Evolutionary conservation across 2,113 vertebrate genomes (phyloP).

Genomic region (Lontra canadensis): DNA sequence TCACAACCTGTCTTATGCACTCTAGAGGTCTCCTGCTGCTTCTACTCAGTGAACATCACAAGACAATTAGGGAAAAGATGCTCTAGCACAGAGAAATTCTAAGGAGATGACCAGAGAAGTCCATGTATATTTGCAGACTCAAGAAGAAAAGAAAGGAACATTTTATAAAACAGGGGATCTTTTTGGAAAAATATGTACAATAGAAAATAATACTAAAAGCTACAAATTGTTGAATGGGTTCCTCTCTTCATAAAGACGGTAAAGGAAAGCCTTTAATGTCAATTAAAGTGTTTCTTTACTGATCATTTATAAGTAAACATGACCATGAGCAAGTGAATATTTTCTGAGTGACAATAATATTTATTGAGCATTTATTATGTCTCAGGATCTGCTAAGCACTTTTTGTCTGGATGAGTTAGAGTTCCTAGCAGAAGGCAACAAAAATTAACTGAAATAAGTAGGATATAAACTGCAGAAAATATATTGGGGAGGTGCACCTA

Average conservation of each 20-base stretch:
- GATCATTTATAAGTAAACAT: not conserved
- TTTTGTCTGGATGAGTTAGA: not conserved
- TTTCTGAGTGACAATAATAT: not conserved
- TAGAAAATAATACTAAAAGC: not conserved
- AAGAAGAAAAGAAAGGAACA: constrained; percentile 6
- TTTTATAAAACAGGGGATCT: not conserved
- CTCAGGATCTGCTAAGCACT: not conserved
- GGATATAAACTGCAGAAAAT: not conserved
- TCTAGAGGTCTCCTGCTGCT: not conserved
- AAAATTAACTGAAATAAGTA: constrained; percentile 18
- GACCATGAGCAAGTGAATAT: not conserved
- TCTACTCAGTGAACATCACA: not conserved
- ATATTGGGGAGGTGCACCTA: not conserved
- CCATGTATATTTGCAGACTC: not conserved
- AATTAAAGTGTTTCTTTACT: not conserved
- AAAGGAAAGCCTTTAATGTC: not conserved
- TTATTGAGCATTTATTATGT: not conserved
- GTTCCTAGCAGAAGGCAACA: not conserved
- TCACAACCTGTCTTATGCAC: not conserved
- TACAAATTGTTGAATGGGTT: not conserved
- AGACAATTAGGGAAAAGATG: not conserved
- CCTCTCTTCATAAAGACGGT: not conserved
- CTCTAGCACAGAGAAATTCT: not conserved
- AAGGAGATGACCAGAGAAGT: not conserved
- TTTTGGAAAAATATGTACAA: not conserved